These are phyloP conservation scores for Drosophila macrospina DNA, from an alignment of 2,888 invertebrate species.

Conservation along the genomic window DNA sequence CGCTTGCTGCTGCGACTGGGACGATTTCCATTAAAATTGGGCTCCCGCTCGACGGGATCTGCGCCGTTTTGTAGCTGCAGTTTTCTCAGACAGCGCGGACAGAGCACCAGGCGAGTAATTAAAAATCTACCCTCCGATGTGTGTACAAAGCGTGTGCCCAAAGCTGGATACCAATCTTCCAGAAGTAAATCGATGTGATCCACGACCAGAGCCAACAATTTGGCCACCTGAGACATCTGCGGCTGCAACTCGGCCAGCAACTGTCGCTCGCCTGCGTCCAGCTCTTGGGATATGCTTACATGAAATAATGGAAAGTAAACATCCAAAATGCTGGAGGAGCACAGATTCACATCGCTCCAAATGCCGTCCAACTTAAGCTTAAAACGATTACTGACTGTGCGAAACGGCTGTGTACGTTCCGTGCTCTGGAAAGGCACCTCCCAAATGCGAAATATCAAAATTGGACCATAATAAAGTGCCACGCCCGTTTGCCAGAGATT, in stretches of 20 bases:
- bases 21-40: slow-evolving; percentile 58
- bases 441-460: slow-evolving; percentile 92
- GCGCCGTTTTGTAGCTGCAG: slow-evolving; percentile 72
- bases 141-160: slow-evolving; percentile 98
- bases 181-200: slow-evolving; percentile 98
- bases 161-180: slow-evolving; percentile 99
- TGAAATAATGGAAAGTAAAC: slow-evolving; percentile 90
- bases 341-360: slow-evolving; percentile 94
- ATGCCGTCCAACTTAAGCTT: slow-evolving; percentile 92
- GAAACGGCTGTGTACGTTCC: slow-evolving; percentile 86
- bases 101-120: slow-evolving; percentile 96
- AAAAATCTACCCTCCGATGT: slow-evolving; percentile 98
- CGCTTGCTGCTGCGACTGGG: slow-evolving; percentile 69
- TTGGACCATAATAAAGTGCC: slow-evolving; percentile 93
- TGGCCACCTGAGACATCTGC: slow-evolving; percentile 91
- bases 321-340: slow-evolving; percentile 93
- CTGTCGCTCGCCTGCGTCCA: slow-evolving; percentile 86
- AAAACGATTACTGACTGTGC: slow-evolving; percentile 87
- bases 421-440: slow-evolving; percentile 89
- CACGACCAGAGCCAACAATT: slow-evolving; percentile 93
- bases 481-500: slow-evolving; percentile 97
- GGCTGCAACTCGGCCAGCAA: slow-evolving; percentile 87
- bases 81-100: slow-evolving; percentile 92
- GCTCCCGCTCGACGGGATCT: slow-evolving; percentile 72
- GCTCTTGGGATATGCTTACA: slow-evolving; percentile 86